Evolutionary conservation across 2,888 invertebrate species (phyloP).

Genomic region (Nemurella pictetii): DNA sequence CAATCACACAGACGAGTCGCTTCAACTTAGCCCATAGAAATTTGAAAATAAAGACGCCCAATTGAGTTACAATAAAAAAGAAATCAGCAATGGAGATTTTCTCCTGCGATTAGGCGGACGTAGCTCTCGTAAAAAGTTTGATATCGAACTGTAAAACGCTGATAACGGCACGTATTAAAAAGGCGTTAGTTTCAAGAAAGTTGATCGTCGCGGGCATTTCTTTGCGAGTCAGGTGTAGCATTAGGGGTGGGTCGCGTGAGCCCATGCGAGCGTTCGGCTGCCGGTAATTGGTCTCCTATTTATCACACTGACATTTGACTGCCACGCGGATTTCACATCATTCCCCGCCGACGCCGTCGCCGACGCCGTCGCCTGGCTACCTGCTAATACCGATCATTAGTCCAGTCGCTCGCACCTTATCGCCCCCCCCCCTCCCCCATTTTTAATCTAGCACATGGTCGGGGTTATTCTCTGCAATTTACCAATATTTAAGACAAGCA

Average conservation of each 20-base stretch:
- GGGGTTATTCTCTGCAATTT: background rate
- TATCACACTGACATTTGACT: background rate
- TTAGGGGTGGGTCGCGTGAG: too few relatives aligned
- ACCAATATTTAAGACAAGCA: background rate
- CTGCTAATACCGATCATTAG: background rate
- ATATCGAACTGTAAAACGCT: background rate
- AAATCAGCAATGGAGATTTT: background rate
- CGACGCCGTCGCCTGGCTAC: background rate
- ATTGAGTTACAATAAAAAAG: background rate
- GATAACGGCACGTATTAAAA: background rate
- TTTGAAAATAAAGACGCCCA: background rate
- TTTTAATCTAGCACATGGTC: background rate
- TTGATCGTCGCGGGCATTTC: background rate
- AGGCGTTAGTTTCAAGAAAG: background rate
- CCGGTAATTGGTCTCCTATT: background rate
- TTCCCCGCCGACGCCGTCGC: too few relatives aligned
- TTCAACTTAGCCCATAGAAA: background rate
- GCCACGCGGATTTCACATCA: background rate
- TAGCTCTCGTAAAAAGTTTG: background rate
- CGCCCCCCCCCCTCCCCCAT: background rate
- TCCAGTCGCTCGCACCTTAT: background rate
- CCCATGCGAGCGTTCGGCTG: background rate
- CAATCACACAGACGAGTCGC: background rate
- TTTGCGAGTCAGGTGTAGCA: background rate
- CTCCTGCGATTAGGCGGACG: background rate